Conservation (phyloP, 2,113 vertebrate genomes). For the human (Homo sapiens) region DNA sequence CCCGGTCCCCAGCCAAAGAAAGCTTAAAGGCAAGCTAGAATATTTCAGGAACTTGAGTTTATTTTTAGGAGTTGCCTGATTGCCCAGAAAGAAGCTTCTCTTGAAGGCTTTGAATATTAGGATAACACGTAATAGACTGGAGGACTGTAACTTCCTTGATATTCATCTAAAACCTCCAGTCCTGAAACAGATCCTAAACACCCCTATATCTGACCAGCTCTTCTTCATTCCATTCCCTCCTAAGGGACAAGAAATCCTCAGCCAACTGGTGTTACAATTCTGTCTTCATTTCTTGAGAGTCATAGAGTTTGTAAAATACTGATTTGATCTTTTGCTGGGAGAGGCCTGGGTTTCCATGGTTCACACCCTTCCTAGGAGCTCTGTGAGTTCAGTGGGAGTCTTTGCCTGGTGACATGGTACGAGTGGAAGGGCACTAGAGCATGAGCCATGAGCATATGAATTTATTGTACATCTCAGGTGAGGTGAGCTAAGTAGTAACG, state of each 20-base stretch:
- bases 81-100: slow-evolving; percentile 49
- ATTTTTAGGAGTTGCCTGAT: slow-evolving; percentile 68
- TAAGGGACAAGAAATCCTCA: neutral
- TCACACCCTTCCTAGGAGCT: neutral
- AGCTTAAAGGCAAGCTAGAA: slow-evolving; percentile 58
- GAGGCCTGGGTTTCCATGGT: neutral
- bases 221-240: neutral
- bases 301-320: neutral
- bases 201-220: neutral
- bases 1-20: neutral
- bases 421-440: neutral
- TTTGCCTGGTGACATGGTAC: neutral
- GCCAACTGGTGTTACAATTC: neutral
- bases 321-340: neutral
- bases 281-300: slow-evolving; percentile 14
- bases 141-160: neutral
- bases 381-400: neutral
- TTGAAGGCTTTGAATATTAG: slow-evolving; percentile 15
- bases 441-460: neutral
- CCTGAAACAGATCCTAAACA: neutral
- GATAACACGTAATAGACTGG: neutral
- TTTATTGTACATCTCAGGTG: neutral
- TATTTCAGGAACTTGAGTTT: slow-evolving; percentile 67
- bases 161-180: neutral
- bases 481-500: neutral